Evolutionary conservation across 1,140 invertebrate species (phyloP).

Genomic region (Sminthurinus signatus): DNA sequence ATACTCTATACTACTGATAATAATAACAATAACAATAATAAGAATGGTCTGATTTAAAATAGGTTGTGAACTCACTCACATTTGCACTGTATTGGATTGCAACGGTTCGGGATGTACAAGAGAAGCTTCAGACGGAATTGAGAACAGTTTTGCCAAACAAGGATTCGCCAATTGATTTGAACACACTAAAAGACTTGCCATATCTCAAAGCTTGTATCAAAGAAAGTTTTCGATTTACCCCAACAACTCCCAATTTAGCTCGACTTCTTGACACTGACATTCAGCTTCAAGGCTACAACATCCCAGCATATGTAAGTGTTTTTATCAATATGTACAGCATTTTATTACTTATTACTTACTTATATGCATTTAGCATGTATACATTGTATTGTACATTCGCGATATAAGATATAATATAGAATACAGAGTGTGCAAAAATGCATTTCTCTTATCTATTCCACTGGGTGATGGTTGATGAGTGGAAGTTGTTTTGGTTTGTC

Average conservation of each 20-base stretch:
- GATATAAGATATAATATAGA: too few species aligned
- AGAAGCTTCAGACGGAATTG: constrained; percentile 68
- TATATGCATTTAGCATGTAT: too few species aligned
- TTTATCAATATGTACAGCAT: too few species aligned
- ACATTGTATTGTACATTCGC: too few species aligned
- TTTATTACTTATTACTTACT: too few species aligned
- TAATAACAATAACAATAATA: too few species aligned
- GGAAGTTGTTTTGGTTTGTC: too few species aligned
- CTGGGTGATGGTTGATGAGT: too few species aligned
- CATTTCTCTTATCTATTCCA: too few species aligned
- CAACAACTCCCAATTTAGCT: constrained; percentile 74
- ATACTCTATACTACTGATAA: neutral
- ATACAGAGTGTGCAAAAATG: too few species aligned
- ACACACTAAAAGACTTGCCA: constrained; percentile 56
- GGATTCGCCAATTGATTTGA: constrained; percentile 53
- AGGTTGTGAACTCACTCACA: constrained; percentile 11
- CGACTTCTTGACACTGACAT: constrained; percentile 70
- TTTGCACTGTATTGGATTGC: constrained; percentile 39
- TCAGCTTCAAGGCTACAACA: constrained; percentile 63
- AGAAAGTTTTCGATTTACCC: constrained; percentile 75
- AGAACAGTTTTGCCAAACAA: constrained; percentile 50
- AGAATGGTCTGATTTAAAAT: too few species aligned
- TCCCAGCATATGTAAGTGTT: constrained; percentile 67
- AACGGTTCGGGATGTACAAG: constrained; percentile 50
- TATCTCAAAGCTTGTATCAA: constrained; percentile 79